A percentile compares a stretch with the other conserved stretches of the same genome.
Evolutionary conservation across 2,888 invertebrate genomes (phyloP).

Genomic region (Amblyjoppa fuscipennis): DNA sequence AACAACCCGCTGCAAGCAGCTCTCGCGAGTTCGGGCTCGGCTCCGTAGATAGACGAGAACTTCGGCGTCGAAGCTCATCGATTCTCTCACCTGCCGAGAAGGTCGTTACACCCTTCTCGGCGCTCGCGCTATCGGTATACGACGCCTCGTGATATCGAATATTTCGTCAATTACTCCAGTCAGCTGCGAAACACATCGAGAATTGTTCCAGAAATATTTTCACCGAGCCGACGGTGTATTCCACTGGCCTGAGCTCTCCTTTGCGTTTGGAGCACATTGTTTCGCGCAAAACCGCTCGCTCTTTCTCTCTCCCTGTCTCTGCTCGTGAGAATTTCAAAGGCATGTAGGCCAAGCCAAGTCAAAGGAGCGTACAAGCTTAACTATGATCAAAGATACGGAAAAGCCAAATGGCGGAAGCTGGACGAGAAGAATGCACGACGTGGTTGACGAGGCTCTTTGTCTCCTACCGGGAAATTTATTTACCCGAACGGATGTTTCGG

Average conservation of each 20-base stretch:
- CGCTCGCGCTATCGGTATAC: not conserved
- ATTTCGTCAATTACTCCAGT: constrained; percentile 23
- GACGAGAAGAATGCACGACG: constrained; percentile 24
- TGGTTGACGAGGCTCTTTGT: constrained; percentile 34
- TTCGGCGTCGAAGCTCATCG: constrained; percentile 78
- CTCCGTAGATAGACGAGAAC: constrained; percentile 72
- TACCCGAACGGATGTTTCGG: not conserved
- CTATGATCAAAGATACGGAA: constrained; percentile 55
- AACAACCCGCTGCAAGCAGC: constrained; percentile 40
- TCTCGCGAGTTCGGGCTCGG: constrained; percentile 50
- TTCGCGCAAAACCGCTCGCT: constrained; percentile 33
- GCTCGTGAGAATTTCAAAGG: constrained; percentile 49
- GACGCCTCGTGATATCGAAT: constrained; percentile 9
- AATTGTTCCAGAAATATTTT: constrained; percentile 29
- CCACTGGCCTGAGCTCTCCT: not conserved
- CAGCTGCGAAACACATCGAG: not conserved
- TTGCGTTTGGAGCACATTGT: constrained; percentile 56
- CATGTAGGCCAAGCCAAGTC: constrained; percentile 64
- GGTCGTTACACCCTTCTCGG: constrained; percentile 80
- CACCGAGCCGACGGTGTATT: constrained; percentile 5
- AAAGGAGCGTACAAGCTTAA: constrained; percentile 54
- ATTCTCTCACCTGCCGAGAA: constrained; percentile 77
- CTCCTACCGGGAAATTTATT: constrained; percentile 26
- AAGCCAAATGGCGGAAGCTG: constrained; percentile 49
- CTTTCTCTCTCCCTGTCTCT: not conserved